A percentile compares a stretch with the other conserved stretches of the same genome.
phyloP scores from a whole-genome alignment of 92 coral and sea anemone species.

The Epizoanthus scotinus region DNA sequence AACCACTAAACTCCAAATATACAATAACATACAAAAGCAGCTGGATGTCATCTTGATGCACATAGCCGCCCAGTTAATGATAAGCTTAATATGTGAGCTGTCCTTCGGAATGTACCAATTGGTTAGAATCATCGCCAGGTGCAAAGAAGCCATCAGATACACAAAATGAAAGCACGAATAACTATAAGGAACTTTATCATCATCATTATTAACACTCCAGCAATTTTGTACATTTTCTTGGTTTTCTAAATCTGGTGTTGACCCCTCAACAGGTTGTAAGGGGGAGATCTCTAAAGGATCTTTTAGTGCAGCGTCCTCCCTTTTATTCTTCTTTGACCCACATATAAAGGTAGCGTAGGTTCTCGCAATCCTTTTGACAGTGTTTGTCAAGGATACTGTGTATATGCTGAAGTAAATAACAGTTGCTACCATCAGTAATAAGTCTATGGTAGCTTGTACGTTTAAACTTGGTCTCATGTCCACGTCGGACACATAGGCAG shows the following conservation, averaged over 20 bases:
- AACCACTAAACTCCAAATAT: constrained; percentile 84
- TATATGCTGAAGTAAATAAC: constrained; percentile 80
- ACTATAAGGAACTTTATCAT: constrained; percentile 70
- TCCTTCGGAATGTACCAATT: constrained; percentile 95
- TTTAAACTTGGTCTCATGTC: constrained; percentile 95
- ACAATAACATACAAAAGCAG: constrained; percentile 75
- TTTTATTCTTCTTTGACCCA: not conserved
- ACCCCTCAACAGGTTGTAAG: not conserved
- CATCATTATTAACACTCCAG: constrained; percentile 39
- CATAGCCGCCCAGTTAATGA: constrained; percentile 98
- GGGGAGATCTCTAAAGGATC: constrained; percentile 33
- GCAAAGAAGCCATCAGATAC: constrained; percentile 82
- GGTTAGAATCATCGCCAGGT: constrained; percentile 88
- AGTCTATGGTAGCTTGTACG: constrained; percentile 87
- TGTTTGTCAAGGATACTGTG: constrained; percentile 57
- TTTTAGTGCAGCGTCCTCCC: not conserved
- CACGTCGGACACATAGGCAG: constrained; percentile 84
- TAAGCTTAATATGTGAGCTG: constrained; percentile 82
- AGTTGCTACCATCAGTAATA: constrained; percentile 58
- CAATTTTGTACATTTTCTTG: not conserved
- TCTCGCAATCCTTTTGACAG: constrained; percentile 57
- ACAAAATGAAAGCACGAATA: constrained; percentile 88
- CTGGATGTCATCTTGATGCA: constrained; percentile 94
- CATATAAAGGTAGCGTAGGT: constrained; percentile 2
- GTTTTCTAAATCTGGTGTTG: not conserved